phyloP scores from a whole-genome alignment of 1,140 invertebrate genomes.

The Triops cancriformis region DNA sequence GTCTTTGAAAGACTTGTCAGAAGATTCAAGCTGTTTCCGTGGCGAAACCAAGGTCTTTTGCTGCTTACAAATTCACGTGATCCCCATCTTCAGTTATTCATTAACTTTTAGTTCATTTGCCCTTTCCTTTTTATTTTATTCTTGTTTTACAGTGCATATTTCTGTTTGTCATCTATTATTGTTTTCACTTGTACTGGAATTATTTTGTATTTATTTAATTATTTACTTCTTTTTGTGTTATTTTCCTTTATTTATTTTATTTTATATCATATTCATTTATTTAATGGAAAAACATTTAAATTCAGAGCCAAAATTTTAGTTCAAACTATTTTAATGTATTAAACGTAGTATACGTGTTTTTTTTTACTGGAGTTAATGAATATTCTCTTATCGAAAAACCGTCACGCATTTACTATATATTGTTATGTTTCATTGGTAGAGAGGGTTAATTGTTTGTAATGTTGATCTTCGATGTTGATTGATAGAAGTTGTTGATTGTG shows the following conservation, averaged over 20 bases:
- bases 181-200: too few species aligned
- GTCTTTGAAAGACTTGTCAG: slow-evolving; percentile 25
- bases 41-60: slow-evolving; percentile 19
- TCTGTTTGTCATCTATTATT: too few species aligned
- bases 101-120: neutral
- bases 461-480: slow-evolving; percentile 33
- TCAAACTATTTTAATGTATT: too few species aligned
- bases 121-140: neutral
- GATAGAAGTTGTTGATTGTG: slow-evolving; percentile 78
- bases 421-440: neutral
- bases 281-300: too few species aligned
- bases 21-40: slow-evolving; percentile 25
- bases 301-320: too few species aligned
- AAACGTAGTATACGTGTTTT: too few species aligned
- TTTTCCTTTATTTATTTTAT: too few species aligned
- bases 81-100: neutral
- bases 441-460: neutral
- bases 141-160: too few species aligned
- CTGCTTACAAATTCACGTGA: neutral
- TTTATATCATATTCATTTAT: too few species aligned
- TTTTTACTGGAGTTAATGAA: too few species aligned
- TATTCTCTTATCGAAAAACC: neutral
- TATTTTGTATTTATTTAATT: too few species aligned
- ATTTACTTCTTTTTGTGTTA: too few species aligned
- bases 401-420: neutral